These are phyloP conservation scores for Erythrocercus mccallii DNA, from an alignment of 2,113 vertebrate genomes.

Conservation along the genomic window DNA sequence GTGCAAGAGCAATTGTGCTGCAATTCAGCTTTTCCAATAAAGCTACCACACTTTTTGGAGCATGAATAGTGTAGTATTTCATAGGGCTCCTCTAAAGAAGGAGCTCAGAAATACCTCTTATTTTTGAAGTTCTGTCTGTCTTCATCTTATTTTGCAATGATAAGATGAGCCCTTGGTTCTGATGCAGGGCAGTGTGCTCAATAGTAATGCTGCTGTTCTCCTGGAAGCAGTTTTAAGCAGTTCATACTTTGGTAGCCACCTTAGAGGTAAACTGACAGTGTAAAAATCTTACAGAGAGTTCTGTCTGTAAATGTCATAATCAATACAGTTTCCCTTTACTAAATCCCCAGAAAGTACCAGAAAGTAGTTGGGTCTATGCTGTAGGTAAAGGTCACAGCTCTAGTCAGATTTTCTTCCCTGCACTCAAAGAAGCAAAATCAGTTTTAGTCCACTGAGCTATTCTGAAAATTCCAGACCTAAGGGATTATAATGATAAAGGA, in stretches of 20 bases:
- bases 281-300: neutral
- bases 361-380: neutral
- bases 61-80: neutral
- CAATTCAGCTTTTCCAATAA: neutral
- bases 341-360: neutral
- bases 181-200: neutral
- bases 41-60: neutral
- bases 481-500: neutral
- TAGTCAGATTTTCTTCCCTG: neutral
- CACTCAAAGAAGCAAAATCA: neutral
- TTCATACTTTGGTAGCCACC: neutral
- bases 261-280: neutral
- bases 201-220: neutral
- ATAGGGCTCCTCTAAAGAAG: neutral
- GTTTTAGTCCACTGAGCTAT: neutral
- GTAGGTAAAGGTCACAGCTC: neutral
- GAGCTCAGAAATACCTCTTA: neutral
- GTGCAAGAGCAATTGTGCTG: rapidly evolving
- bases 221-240: neutral
- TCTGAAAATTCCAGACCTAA: neutral
- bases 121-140: neutral
- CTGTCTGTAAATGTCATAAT: neutral
- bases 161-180: neutral
- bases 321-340: neutral
- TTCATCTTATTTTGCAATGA: neutral